Evolutionary conservation across 2,797 vertebrate species (phyloP).

Genomic region (Liasis olivaceus): DNA sequence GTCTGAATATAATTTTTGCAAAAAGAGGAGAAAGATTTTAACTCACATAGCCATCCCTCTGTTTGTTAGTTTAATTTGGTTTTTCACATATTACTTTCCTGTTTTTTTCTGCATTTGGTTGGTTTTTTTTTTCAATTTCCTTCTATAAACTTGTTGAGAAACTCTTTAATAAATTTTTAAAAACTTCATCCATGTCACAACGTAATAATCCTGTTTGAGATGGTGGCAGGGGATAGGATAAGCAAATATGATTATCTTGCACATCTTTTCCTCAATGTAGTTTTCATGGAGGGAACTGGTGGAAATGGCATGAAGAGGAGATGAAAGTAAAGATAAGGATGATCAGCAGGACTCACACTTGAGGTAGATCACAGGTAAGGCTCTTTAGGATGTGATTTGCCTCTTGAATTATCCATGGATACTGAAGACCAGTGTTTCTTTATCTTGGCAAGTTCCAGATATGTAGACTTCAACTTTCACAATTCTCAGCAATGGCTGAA

Average conservation of each 20-base stretch:
- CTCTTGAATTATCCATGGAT: not conserved
- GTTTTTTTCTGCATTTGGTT: not conserved
- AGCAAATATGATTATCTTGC: not conserved
- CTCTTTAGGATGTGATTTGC: not conserved
- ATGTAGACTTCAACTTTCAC: not conserved
- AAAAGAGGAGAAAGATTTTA: not conserved
- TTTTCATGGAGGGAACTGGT: not conserved
- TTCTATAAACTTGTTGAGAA: not conserved
- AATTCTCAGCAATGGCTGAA: not conserved
- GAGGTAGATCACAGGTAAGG: not conserved
- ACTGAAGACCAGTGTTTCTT: not conserved
- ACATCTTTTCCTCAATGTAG: not conserved
- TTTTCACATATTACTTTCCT: not conserved
- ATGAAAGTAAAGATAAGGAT: not conserved
- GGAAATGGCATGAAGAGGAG: not conserved
- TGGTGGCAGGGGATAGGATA: not conserved
- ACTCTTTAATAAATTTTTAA: not conserved
- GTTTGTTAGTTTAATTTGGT: not conserved
- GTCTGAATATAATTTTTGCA: not conserved
- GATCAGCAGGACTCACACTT: not conserved
- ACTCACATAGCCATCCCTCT: not conserved
- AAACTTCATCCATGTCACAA: not conserved
- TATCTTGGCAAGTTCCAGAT: not conserved
- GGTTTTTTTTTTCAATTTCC: not conserved
- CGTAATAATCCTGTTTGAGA: not conserved